Evolutionary conservation across 2,888 invertebrate genomes (phyloP), one percentile per base, ranked within the genome.

Genomic region (Drosophila percnosoma): DNA sequence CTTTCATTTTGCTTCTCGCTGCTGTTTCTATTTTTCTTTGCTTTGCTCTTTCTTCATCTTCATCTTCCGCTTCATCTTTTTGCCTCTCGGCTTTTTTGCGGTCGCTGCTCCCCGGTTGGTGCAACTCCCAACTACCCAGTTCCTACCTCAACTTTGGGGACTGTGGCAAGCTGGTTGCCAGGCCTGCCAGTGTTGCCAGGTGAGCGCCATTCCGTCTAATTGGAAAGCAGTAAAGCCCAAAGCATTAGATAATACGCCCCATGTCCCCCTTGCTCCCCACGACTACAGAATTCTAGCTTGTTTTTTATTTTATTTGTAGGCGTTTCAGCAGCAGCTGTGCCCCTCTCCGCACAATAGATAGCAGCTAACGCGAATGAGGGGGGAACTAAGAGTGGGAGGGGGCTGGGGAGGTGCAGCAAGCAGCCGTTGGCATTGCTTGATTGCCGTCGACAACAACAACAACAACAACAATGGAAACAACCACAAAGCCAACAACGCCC

Each of bases 401-500:
- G 33, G 31, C 31, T 45, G 34, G 42, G 54, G 49, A 45, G 54
- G 13, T 24, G 8, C 49, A 61, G 18, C 45, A 27, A 68, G 31
- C 24, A 31, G 74, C 68, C 55, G 68, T 61, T 61, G 67, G 60
- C 63, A 40, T 6, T 65, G 54, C 42, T 45, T 67, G 71, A 67
- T 66, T 78, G 77, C 57, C 71, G 64, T 69, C 69, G 65, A 55
- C 51, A 34, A 58, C 49, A 73, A 45, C 48, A 65, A 49, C 31
- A 66, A 51, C 31, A 66, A 51, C 31, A 53, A 51, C 57, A 57
- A 55, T 38, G 38, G 58, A 49, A 75, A 71, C 62, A 75, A 67
- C 58, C 60, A 75, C 53, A 75, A 59, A 49, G 38, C 34, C 42
- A 33, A 51, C 62, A 52, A 82, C 82, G 83, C 83, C 83, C 83